Conservation (phyloP, 2,113 vertebrate species). For the Pitta sordida region DNA sequence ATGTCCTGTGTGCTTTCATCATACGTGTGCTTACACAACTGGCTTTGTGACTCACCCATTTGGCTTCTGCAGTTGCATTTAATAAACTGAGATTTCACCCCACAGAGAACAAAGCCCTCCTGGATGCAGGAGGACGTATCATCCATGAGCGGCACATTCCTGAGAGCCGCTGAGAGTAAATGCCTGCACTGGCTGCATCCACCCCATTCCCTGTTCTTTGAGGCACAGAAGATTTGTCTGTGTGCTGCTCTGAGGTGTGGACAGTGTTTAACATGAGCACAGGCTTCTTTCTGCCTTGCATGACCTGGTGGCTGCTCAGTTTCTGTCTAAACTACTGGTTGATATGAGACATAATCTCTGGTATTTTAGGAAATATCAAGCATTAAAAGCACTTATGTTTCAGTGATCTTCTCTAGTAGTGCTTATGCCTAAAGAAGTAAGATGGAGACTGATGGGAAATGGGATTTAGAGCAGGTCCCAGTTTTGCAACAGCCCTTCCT, state of each 20-base stretch:
- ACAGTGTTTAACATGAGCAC: background rate
- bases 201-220: accelerated
- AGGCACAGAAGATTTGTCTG: accelerated
- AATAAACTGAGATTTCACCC: constrained; percentile 39
- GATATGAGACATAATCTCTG: background rate
- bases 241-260: background rate
- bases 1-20: background rate
- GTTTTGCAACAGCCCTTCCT: background rate
- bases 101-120: constrained; percentile 37
- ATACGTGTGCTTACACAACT: background rate
- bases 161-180: background rate
- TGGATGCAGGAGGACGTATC: background rate
- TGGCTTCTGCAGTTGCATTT: background rate
- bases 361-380: background rate
- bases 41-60: constrained; percentile 4
- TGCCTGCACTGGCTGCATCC: accelerated
- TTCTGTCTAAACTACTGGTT: background rate
- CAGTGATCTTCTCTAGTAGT: background rate
- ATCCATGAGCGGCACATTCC: background rate
- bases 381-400: background rate
- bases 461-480: background rate
- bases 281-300: accelerated
- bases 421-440: background rate
- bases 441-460: background rate
- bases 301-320: background rate